Evolutionary conservation across 2,888 invertebrate species (phyloP).

Genomic region (Megastigmus dorsalis): DNA sequence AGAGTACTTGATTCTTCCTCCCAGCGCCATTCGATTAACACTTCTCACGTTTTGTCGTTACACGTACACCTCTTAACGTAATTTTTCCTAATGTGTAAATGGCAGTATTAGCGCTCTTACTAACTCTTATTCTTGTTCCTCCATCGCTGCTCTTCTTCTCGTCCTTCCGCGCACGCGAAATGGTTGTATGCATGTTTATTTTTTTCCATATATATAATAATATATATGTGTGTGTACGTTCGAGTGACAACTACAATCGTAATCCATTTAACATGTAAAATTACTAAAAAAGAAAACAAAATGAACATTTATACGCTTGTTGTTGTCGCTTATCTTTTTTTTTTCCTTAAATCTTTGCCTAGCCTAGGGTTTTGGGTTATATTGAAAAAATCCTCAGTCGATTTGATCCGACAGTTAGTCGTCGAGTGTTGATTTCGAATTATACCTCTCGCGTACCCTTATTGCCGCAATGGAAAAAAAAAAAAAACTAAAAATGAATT

Average conservation of each 20-base stretch:
- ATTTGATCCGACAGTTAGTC: conserved; percentile 49
- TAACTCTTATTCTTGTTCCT: conserved; percentile 36
- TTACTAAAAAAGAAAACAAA: conserved; percentile 37
- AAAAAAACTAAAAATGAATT: conserved; percentile 30
- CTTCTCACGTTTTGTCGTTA: conserved; percentile 24
- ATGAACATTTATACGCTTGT: conserved; percentile 33
- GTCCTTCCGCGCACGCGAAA: conserved; percentile 41
- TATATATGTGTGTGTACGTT: conserved; percentile 55
- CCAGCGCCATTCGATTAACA: not conserved
- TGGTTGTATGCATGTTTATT: conserved; percentile 43
- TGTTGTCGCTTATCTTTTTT: conserved; percentile 26
- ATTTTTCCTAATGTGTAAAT: conserved; percentile 52
- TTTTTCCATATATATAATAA: conserved; percentile 56
- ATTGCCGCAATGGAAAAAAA: conserved; percentile 46
- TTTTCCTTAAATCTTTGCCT: conserved; percentile 33
- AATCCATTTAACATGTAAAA: conserved; percentile 40
- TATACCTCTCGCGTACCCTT: conserved; percentile 44
- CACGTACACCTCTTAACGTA: conserved; percentile 44
- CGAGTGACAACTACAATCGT: conserved; percentile 43
- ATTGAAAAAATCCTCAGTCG: conserved; percentile 49
- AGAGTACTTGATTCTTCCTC: conserved; percentile 4
- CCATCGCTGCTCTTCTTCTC: conserved; percentile 32
- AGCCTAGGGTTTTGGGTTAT: conserved; percentile 47
- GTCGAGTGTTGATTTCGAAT: conserved; percentile 47
- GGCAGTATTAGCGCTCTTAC: conserved; percentile 53